phyloP scores from a whole-genome alignment of 2,888 invertebrate species.

The Polietes domitor region DNA sequence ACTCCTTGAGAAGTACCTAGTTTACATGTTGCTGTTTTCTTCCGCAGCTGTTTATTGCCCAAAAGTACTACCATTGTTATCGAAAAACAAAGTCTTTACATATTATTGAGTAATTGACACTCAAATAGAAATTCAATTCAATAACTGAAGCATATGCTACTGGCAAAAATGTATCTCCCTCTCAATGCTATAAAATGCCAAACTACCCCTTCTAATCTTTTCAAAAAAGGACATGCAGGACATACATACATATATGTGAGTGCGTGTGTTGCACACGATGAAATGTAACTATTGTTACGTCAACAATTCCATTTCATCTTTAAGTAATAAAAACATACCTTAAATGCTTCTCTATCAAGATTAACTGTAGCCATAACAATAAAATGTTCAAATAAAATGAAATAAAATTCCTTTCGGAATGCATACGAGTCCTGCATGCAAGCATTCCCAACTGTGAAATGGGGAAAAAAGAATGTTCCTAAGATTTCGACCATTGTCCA shows the following conservation, averaged over 20 bases:
- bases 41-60: too few species aligned
- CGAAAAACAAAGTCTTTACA: too few species aligned
- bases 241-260: too few species aligned
- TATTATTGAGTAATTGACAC: too few species aligned
- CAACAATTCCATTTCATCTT: slow-evolving; percentile 14
- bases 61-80: too few species aligned
- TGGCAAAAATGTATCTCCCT: background rate
- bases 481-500: slow-evolving; percentile 41
- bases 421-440: slow-evolving; percentile 48
- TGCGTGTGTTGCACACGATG: slow-evolving; percentile 19
- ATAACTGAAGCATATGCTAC: too few species aligned
- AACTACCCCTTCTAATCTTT: background rate
- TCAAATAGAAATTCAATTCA: too few species aligned
- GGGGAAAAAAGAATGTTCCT: slow-evolving; percentile 26
- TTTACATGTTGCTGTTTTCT: too few species aligned
- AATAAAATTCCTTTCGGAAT: background rate
- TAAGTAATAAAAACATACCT: slow-evolving; percentile 29
- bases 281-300: slow-evolving; percentile 48
- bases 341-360: slow-evolving; percentile 58
- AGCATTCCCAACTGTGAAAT: slow-evolving; percentile 46
- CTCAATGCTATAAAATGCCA: background rate
- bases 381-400: slow-evolving; percentile 30
- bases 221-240: background rate
- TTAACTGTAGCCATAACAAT: slow-evolving; percentile 46
- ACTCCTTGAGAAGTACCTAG: too few species aligned